A percentile compares a stretch with the other conserved stretches of the same genome.
Conservation (phyloP, 2,888 invertebrate genomes). For the Icerya purchasi region DNA sequence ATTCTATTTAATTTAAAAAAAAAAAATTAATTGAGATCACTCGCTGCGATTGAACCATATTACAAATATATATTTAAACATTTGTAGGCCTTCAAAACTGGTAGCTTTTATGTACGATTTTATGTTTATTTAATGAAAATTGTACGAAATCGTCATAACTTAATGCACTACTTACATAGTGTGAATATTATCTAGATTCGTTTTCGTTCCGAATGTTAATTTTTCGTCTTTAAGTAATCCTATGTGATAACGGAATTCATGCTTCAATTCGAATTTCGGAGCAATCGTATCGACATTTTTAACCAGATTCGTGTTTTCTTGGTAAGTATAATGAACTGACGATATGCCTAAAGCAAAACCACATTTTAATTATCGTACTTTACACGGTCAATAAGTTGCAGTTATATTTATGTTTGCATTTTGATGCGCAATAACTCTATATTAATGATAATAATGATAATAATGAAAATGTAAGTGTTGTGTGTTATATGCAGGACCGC, state of each 20-base stretch:
- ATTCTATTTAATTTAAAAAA: too few species aligned
- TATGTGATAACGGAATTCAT: constrained; percentile 76
- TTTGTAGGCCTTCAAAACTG: too few species aligned
- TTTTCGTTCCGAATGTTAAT: constrained; percentile 65
- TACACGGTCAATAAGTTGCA: not conserved
- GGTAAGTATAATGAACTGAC: constrained; percentile 67
- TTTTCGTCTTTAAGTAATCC: constrained; percentile 73
- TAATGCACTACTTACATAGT: constrained; percentile 55
- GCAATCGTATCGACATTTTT: constrained; percentile 74
- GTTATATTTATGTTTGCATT: not conserved
- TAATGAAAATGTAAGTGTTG: too few species aligned
- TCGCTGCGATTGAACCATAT: too few species aligned
- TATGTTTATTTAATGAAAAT: too few species aligned
- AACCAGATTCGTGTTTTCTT: constrained; percentile 58
- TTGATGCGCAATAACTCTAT: not conserved
- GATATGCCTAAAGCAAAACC: constrained; percentile 33
- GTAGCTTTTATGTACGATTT: too few species aligned
- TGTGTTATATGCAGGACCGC: too few species aligned
- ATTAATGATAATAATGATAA: too few species aligned
- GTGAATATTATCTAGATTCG: constrained; percentile 63
- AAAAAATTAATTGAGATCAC: too few species aligned
- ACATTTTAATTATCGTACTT: not conserved
- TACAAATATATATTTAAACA: too few species aligned
- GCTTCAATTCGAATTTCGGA: constrained; percentile 67
- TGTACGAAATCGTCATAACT: too few species aligned